Evolutionary conservation across 2,888 invertebrate species (phyloP).

Genomic region (Lissonota sp.): DNA sequence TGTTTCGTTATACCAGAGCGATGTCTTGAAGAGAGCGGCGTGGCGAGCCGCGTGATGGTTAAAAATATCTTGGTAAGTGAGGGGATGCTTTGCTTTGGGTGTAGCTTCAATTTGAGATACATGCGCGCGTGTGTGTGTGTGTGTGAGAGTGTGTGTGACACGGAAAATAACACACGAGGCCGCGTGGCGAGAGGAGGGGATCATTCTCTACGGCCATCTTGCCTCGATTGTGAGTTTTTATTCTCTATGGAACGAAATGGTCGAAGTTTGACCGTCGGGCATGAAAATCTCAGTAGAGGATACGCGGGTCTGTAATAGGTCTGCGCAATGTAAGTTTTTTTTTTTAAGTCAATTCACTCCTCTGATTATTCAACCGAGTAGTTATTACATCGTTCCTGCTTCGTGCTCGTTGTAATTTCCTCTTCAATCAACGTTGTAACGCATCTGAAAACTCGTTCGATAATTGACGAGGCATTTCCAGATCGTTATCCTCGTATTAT

Average conservation of each 20-base stretch:
- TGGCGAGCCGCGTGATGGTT: constrained; percentile 43
- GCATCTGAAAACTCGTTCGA: too few species aligned
- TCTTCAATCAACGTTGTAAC: too few species aligned
- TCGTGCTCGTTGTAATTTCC: too few species aligned
- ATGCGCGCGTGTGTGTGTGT: background rate
- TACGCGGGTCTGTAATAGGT: background rate
- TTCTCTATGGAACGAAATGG: constrained; percentile 28
- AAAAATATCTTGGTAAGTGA: constrained; percentile 67
- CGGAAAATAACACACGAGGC: constrained; percentile 47
- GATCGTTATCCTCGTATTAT: too few species aligned
- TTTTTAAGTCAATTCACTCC: constrained; percentile 12
- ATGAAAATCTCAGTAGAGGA: constrained; percentile 23
- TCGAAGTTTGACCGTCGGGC: constrained; percentile 55
- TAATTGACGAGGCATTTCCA: too few species aligned
- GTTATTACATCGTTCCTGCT: too few species aligned
- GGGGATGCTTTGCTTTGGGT: constrained; percentile 51
- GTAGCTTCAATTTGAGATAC: constrained; percentile 51
- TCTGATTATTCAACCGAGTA: constrained; percentile 13
- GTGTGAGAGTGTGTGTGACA: constrained; percentile 13
- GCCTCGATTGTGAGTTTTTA: constrained; percentile 49
- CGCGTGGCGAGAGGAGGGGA: constrained; percentile 37
- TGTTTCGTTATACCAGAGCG: constrained; percentile 26
- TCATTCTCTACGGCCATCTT: constrained; percentile 62
- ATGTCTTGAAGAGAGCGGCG: too few species aligned
- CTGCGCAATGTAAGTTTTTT: constrained; percentile 27